Base-by-base conservation (phyloP, 2,797 vertebrate species). In the Spinibarbus caldwelli region DNA sequence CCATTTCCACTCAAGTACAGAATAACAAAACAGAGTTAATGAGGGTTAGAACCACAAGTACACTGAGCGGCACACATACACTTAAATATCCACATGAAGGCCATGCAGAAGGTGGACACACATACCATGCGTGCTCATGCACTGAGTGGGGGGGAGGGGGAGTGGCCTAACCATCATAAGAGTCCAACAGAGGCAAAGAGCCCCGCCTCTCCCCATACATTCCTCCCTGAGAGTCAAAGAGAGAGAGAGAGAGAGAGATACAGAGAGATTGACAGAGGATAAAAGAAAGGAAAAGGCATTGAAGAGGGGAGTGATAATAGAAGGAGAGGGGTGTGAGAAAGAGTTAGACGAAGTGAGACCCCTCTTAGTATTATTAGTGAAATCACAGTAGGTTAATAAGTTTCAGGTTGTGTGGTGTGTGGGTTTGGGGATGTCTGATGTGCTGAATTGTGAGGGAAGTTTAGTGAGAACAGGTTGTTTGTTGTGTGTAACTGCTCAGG, bases 41-140 rank as follows among this genome's bases (percentile, higher is more conserved):
- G 67, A 49, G 76, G 82, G 80, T 87, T 85, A 90, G 70, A 88
- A 87, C 84, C 38, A 79, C 70, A 89, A 49, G 36, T 36, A 67
- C 78, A 67, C n/a, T 0, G 77, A 80, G 38, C 52, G 0, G 54
- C 52, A 85, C 78, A 84, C 83, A 77, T 26, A 77, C 34, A 84
- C 64, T 54, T 57, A 49, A 82, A 82, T 70, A 54, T 78, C 54
- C 75, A 78, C 64, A 78, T 71, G 41, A 87, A 91, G 91, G 91
- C 92, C 92, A 92, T 92, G 94, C 94, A 77, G 88, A 92, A 92
- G 67, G 86, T 89, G 91, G 90, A 93, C 93, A 94, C 93, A 95
- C 95, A 95, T 95, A 95, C 94, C 95, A 96, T 94, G 95, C 95
- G 57, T 88, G 92, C 91, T 94, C 95, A 96, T 95, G 95, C 95